Percentiles rank a stretch among this genome's conserved stretches.
Conservation (phyloP, 1,140 invertebrate species). For the Manduca sexta region DNA sequence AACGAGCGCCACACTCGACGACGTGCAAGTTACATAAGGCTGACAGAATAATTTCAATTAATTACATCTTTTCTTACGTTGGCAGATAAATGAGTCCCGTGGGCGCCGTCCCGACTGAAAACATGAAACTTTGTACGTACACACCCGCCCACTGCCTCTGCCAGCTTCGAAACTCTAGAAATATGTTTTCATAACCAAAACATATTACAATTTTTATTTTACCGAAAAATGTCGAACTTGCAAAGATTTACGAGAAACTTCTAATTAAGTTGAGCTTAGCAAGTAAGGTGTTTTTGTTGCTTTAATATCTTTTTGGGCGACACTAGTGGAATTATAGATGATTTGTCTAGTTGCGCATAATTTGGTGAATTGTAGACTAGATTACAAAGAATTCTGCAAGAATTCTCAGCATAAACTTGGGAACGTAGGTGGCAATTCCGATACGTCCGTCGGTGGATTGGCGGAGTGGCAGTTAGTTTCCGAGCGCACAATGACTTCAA, state of each 20-base stretch:
- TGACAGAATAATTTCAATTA: slow-evolving; percentile 52
- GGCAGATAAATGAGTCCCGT: slow-evolving; percentile 46
- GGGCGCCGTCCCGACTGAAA: slow-evolving; percentile 43
- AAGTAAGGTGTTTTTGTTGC: slow-evolving; percentile 8
- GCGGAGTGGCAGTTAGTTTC: slow-evolving; percentile 32
- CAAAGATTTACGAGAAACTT: too few species aligned
- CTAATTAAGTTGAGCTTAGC: slow-evolving; percentile 21
- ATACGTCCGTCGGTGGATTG: slow-evolving; percentile 18
- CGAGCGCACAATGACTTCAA: slow-evolving; percentile 48
- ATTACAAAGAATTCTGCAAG: too few species aligned
- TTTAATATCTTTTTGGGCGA: background rate
- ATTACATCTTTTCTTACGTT: slow-evolving; percentile 42
- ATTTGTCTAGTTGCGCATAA: slow-evolving; percentile 4
- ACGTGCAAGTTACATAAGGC: slow-evolving; percentile 13
- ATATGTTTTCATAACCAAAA: slow-evolving; percentile 50
- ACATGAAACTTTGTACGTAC: slow-evolving; percentile 49
- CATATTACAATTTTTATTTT: slow-evolving; percentile 44
- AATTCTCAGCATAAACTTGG: too few species aligned
- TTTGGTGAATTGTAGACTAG: too few species aligned
- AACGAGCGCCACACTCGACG: slow-evolving; percentile 3
- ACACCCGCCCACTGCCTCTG: slow-evolving; percentile 26
- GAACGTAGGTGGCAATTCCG: slow-evolving; percentile 9
- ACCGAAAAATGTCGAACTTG: slow-evolving; percentile 4
- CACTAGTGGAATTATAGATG: slow-evolving; percentile 5
- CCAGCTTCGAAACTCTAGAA: slow-evolving; percentile 34